Conservation (phyloP, 2,113 vertebrate species). For the Origma solitaria region DNA sequence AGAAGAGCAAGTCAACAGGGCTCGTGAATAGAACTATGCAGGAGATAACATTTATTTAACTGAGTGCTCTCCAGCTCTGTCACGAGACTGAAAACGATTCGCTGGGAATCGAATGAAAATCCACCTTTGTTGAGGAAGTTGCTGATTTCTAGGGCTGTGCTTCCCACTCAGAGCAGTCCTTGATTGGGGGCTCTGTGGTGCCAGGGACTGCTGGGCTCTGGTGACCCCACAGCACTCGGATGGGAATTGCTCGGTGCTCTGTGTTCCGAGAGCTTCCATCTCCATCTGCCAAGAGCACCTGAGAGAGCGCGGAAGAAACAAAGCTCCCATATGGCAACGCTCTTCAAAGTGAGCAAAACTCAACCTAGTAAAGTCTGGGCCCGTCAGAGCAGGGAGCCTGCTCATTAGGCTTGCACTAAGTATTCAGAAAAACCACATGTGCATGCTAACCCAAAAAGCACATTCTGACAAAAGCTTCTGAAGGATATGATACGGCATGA, state of each 20-base stretch:
- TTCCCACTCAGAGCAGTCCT: background rate
- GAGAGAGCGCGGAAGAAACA: background rate
- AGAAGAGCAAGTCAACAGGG: background rate
- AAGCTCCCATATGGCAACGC: background rate
- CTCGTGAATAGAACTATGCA: background rate
- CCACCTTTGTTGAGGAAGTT: background rate
- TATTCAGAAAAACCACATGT: background rate
- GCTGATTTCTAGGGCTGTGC: background rate
- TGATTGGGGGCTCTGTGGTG: accelerated
- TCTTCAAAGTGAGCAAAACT: constrained; percentile 18
- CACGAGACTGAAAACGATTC: background rate
- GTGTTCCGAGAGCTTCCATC: background rate
- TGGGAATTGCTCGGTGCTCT: background rate
- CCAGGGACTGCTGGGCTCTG: background rate
- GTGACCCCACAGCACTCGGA: accelerated
- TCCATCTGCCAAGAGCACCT: constrained; percentile 31
- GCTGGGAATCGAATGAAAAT: background rate
- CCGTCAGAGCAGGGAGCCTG: background rate
- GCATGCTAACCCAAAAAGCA: background rate
- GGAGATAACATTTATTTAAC: background rate
- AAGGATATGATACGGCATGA: accelerated
- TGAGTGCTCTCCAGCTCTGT: background rate
- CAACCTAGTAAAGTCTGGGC: background rate
- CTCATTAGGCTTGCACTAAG: background rate
- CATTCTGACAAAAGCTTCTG: background rate